These are phyloP conservation scores for Cheiracanthium punctorium DNA, from an alignment of 2,888 invertebrate species.

Conservation along the genomic window DNA sequence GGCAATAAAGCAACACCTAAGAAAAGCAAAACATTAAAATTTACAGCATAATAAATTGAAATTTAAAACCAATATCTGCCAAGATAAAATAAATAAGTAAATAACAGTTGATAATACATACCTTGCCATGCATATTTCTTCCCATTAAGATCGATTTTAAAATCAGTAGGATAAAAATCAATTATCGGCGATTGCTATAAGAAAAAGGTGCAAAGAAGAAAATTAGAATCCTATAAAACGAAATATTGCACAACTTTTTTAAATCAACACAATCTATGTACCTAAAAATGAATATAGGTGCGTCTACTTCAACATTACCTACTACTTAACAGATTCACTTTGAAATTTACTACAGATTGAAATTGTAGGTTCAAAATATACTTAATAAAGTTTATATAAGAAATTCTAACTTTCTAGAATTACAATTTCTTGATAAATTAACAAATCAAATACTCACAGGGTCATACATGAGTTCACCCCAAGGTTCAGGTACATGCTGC, in stretches of 20 bases:
- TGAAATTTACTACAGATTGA: too few relatives aligned
- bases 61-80: too few relatives aligned
- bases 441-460: slow-evolving; percentile 84
- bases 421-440: too few relatives aligned
- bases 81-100: too few relatives aligned
- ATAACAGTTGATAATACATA: slow-evolving; percentile 30
- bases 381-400: too few relatives aligned
- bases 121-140: slow-evolving; percentile 99
- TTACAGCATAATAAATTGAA: not conserved
- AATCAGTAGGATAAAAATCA: slow-evolving; percentile 98
- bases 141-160: slow-evolving; percentile 96
- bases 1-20: slow-evolving; percentile 95
- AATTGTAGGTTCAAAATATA: too few relatives aligned
- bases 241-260: not conserved
- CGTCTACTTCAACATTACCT: too few relatives aligned
- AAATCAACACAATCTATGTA: not conserved
- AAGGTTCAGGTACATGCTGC: slow-evolving; percentile 93
- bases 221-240: slow-evolving; percentile 14
- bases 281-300: not conserved
- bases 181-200: slow-evolving; percentile 90
- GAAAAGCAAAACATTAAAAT: not conserved
- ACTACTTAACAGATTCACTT: too few relatives aligned
- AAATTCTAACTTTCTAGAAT: too few relatives aligned
- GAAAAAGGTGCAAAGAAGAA: slow-evolving; percentile 74
- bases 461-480: slow-evolving; percentile 94